These are phyloP conservation scores for Percina caprodes DNA, from an alignment of 2,113 vertebrate genomes.

Conservation along the genomic window DNA sequence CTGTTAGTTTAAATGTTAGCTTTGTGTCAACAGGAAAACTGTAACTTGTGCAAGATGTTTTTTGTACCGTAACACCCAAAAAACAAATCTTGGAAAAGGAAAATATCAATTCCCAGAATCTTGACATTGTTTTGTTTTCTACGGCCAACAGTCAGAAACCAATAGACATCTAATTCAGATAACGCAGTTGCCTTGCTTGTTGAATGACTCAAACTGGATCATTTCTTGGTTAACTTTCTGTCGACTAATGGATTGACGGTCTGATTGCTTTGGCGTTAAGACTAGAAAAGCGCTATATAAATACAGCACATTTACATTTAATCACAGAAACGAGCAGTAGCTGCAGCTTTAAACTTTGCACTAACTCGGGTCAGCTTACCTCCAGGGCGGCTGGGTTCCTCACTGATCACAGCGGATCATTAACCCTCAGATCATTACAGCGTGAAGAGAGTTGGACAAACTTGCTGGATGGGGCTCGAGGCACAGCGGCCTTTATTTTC, in stretches of 20 bases:
- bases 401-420: background rate
- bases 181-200: background rate
- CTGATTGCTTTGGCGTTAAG: background rate
- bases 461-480: slow-evolving; percentile 71
- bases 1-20: too few relatives aligned
- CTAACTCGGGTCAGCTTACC: background rate
- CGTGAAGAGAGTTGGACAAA: background rate
- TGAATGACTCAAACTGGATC: background rate
- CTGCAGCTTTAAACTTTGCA: background rate
- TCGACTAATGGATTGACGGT: background rate
- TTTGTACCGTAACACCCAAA: too few relatives aligned
- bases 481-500: slow-evolving; percentile 19
- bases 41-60: too few relatives aligned
- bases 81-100: too few relatives aligned
- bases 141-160: too few relatives aligned
- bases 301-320: too few relatives aligned
- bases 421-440: background rate
- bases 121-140: too few relatives aligned
- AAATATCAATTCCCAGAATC: too few relatives aligned
- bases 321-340: too few relatives aligned
- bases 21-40: too few relatives aligned
- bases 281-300: too few relatives aligned
- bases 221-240: background rate
- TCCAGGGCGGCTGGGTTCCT: background rate
- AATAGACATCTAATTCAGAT: background rate